Conservation (phyloP, 92 coral and sea anemone genomes). For the Zoanthus gigantus region DNA sequence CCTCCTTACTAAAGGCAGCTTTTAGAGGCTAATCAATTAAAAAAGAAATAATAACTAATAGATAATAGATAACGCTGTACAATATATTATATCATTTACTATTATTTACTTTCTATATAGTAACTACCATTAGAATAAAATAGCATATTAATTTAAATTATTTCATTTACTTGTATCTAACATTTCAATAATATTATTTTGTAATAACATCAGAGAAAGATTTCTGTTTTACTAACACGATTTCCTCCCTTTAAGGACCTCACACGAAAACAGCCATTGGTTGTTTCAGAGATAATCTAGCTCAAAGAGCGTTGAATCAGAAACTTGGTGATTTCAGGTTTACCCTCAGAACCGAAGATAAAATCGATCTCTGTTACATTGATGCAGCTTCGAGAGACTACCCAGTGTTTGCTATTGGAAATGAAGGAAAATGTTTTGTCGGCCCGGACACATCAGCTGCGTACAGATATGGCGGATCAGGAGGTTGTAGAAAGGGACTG, state of each 20-base stretch:
- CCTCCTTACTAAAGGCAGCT: too few species aligned
- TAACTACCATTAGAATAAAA: too few species aligned
- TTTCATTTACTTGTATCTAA: too few species aligned
- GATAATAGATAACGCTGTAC: too few species aligned
- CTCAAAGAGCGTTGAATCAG: background rate
- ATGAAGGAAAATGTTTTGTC: slow-evolving; percentile 30
- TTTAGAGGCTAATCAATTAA: too few species aligned
- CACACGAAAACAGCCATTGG: slow-evolving; percentile 17
- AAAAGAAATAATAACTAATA: too few species aligned
- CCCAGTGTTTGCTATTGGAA: slow-evolving; percentile 6
- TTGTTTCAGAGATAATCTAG: background rate
- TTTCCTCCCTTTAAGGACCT: background rate
- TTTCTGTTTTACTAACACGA: background rate
- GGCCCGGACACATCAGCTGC: slow-evolving; percentile 3
- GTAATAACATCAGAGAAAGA: background rate
- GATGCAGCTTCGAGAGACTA: slow-evolving; percentile 20
- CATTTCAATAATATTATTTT: too few species aligned
- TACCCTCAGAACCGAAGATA: background rate
- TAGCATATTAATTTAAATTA: too few species aligned
- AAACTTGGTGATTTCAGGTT: background rate
- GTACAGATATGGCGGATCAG: background rate
- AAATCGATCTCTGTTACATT: slow-evolving; percentile 17
- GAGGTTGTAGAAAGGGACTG: slow-evolving; percentile 9
- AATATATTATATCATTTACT: too few species aligned
- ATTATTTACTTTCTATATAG: too few species aligned